Evolutionary conservation across 1,140 invertebrate genomes (phyloP), one percentile per base, ranked within the genome.

Genomic region (Aphelenchoides avenae): DNA sequence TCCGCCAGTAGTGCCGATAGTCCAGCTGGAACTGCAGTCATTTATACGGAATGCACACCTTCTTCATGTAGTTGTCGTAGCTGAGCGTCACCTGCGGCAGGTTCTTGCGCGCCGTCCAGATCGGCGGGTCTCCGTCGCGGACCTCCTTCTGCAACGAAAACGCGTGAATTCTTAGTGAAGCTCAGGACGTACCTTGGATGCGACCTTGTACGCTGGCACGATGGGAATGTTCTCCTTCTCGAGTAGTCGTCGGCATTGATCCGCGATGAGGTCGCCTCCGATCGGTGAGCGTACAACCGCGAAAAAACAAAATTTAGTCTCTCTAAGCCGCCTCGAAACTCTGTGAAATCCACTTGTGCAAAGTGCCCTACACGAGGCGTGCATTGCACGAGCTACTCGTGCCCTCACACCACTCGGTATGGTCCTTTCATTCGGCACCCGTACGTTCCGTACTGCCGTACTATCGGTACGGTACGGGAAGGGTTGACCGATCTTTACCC

Each of bases 11-110:
- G n/a, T n/a, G n/a, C n/a, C n/a, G n/a, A n/a, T n/a, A n/a, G n/a
- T n/a, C n/a, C n/a, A n/a, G n/a, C n/a, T n/a, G n/a, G n/a, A n/a
- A n/a, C 30, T n/a, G n/a, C n/a, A n/a, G n/a, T n/a, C n/a, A n/a
- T 11, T 43, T 4, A 3, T 6, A 26, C 37, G 24, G 29, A 62
- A 40, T 46, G 48, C 70, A 22, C 44, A 76, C 77, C 73, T 87
- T 88, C 0, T 87, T 82, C 88, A 91, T 91, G 71, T 89, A 92
- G 65, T 87, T 86, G 59, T 90, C 86, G 86, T 89, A 95, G 0
- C 87, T 88, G 15, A 89, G 87, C 1, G 86, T 88, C 3, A 89
- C 86, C 54, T 89, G 87, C 0, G 87, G 85, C n/a, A 92, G 77
- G 33, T 87, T 86, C 62, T 84, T 83, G 67, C 87, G 87, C 65